Conservation (phyloP, 2,113 vertebrate genomes). For the Thermophis baileyi region DNA sequence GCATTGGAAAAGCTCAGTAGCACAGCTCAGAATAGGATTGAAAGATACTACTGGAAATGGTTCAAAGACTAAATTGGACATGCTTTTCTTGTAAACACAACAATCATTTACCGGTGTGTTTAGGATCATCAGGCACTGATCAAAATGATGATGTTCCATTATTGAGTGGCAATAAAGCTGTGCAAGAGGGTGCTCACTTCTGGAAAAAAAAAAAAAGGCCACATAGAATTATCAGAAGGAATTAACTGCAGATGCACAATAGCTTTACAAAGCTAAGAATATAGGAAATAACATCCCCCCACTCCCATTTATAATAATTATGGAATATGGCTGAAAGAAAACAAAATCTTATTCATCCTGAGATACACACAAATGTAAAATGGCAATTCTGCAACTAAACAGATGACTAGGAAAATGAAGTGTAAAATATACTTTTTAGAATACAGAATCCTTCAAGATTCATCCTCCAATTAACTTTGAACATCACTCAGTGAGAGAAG, state of each 20-base stretch:
- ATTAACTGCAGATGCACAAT: not conserved
- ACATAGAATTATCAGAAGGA: not conserved
- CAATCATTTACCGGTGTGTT: constrained; percentile 86
- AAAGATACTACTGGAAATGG: constrained; percentile 59
- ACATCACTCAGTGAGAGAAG: too few relatives aligned
- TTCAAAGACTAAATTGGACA: constrained; percentile 60
- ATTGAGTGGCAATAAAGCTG: constrained; percentile 97
- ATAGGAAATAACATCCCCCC: not conserved
- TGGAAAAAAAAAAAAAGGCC: constrained; percentile 49
- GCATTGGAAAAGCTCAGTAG: constrained; percentile 27
- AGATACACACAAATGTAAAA: not conserved
- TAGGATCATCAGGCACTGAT: constrained; percentile 98
- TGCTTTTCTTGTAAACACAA: constrained; percentile 25
- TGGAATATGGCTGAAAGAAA: not conserved
- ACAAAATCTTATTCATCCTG: not conserved
- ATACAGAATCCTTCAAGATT: not conserved
- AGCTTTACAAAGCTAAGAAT: not conserved
- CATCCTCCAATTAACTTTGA: too few relatives aligned
- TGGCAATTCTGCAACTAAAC: not conserved
- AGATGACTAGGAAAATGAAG: not conserved
- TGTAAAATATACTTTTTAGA: not conserved
- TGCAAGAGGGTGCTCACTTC: constrained; percentile 93
- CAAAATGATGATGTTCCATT: constrained; percentile 98
- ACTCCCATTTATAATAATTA: not conserved
- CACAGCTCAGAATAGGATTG: constrained; percentile 30